A percentile compares a stretch with the other conserved stretches of the same genome.
Conservation (phyloP, 2,888 invertebrate genomes). For the Nomada flava region DNA sequence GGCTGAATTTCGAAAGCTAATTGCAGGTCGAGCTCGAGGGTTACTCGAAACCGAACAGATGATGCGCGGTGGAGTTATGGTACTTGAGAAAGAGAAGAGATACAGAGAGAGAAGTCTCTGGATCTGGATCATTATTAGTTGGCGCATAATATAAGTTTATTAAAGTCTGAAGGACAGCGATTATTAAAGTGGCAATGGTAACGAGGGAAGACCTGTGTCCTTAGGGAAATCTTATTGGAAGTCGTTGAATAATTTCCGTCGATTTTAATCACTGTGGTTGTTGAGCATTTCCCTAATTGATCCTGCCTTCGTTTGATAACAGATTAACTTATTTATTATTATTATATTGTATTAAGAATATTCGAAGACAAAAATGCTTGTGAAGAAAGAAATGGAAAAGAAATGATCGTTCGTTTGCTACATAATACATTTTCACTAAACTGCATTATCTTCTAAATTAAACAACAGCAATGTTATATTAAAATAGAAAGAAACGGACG, state of each 20-base stretch:
- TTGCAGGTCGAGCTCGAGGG: conserved; percentile 36
- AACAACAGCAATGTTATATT: no score
- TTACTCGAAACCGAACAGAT: conserved; percentile 32
- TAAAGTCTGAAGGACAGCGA: conserved; percentile 21
- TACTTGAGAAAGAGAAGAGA: background rate
- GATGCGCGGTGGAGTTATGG: background rate
- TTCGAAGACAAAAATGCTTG: no score
- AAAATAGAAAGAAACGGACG: no score
- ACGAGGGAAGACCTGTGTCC: conserved; percentile 30
- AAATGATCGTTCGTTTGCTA: no score
- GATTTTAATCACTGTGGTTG: conserved; percentile 19
- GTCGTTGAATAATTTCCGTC: conserved; percentile 41
- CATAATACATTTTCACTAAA: no score
- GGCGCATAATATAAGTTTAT: conserved; percentile 40
- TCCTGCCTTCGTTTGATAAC: background rate
- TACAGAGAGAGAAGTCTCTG: background rate
- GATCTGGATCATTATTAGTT: conserved; percentile 44
- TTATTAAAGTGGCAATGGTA: conserved; percentile 34
- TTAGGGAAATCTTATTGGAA: conserved; percentile 12
- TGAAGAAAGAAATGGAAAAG: no score
- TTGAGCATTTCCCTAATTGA: conserved; percentile 36
- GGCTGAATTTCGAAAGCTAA: conserved; percentile 40
- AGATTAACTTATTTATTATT: background rate
- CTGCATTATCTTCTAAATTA: no score
- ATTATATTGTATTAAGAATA: background rate